Base-by-base conservation (phyloP, 2,888 invertebrate species). In the Chesias legatella region DNA sequence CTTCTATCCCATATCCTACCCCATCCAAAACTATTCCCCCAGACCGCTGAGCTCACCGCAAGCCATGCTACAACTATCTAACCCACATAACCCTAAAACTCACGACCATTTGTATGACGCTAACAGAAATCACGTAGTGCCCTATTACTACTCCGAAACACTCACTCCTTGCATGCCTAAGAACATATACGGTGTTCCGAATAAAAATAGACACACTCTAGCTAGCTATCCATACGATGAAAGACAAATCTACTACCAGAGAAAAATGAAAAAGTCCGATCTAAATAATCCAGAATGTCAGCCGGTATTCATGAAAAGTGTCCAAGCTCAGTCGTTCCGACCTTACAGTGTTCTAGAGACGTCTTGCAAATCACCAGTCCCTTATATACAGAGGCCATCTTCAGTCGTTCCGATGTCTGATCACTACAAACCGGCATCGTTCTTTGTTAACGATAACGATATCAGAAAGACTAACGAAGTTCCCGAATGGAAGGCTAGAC, bases 51-150 rank as follows among this genome's bases (percentile, higher is more conserved):
- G 76, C 48, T 76, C 82, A 48, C 80, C 81, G n/a, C 79, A 76
- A 47, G 72, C 68, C 63, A 69, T 79, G 50, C 71, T 67, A 48
- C 60, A 72, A 58, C 53, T 73, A 42, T 73, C 61, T 53, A 81
- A 69, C 65, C 72, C 63, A 42, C 73, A 60, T 51, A 81, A 70
- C 63, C 70, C 64, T 58, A 88, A 79, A 72, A 77, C 65, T 57
- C 79, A 75, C 58, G 83, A 80, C 62, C 88, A 79, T 74, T 58
- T 78, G 64, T 85, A 79, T 77, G 90, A 90, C 68, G 89, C 90
- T 90, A 90, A 89, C 86, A 86, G 85, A 64, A 88, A 88, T 60
- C 84, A 85, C 53, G 81, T 88, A 61, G 82, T 85, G 27, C 88
- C 88, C 31, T 88, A 88, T 48, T 88, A 88, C 54, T 88, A 88